Conservation (phyloP, 2,113 vertebrate genomes). For the Oceanodroma tethys region DNA sequence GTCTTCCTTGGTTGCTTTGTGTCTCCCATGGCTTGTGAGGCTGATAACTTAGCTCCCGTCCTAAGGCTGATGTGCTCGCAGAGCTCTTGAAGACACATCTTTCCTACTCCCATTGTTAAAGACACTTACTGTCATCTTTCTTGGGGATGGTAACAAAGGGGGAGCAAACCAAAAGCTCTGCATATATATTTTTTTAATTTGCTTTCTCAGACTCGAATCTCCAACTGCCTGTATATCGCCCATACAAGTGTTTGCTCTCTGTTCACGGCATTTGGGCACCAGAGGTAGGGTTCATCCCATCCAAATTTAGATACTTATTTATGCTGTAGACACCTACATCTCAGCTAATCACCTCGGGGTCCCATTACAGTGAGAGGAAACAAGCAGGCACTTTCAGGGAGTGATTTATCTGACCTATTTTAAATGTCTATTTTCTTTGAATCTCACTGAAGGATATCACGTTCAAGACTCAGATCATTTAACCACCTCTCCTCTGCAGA, state of each 20-base stretch:
- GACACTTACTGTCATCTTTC: not conserved
- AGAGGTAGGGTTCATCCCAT: not conserved
- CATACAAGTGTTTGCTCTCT: not conserved
- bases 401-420: not conserved
- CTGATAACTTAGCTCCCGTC: not conserved
- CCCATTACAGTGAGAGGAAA: not conserved
- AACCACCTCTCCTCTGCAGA: not conserved
- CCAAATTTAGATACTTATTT: not conserved
- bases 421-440: not conserved
- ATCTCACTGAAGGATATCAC: not conserved
- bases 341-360: not conserved
- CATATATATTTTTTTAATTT: not conserved
- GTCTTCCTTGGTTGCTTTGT: not conserved
- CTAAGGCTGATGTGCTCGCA: not conserved
- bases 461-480: not conserved
- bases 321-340: not conserved
- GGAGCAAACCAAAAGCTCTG: not conserved
- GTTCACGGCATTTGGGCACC: not conserved
- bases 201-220: not conserved
- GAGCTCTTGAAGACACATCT: not conserved
- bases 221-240: not conserved
- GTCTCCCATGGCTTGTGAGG: fast-evolving
- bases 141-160: not conserved
- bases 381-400: not conserved
- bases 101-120: not conserved